Evolutionary conservation across 1,140 invertebrate genomes (phyloP).

Genomic region (Saccostrea glomerata): DNA sequence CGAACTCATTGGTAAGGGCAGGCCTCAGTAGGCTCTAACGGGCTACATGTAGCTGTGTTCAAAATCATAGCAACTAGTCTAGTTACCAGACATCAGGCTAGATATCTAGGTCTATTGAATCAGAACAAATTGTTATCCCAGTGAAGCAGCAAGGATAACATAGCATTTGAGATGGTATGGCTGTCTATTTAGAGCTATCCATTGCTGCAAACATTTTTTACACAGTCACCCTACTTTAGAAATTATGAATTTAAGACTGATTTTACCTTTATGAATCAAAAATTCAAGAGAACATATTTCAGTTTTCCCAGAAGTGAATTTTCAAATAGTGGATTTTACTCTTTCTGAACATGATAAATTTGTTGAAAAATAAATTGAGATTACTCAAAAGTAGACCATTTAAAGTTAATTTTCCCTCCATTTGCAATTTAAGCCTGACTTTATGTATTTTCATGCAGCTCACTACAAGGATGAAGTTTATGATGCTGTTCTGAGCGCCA

Average conservation of each 20-base stretch:
- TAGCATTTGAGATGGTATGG: too few relatives aligned
- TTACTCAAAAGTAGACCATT: not conserved
- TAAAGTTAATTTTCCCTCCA: not conserved
- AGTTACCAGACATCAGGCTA: too few relatives aligned
- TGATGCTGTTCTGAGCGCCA: conserved; percentile 71
- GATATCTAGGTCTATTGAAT: too few relatives aligned
- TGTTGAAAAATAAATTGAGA: not conserved
- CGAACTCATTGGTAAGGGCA: conserved; percentile 68
- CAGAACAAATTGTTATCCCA: too few relatives aligned
- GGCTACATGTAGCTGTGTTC: not conserved
- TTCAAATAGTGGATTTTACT: not conserved
- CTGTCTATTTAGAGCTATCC: too few relatives aligned
- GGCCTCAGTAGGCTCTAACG: too few relatives aligned
- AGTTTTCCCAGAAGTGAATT: too few relatives aligned
- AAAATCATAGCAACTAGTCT: too few relatives aligned
- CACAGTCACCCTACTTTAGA: too few relatives aligned
- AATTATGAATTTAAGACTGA: too few relatives aligned
- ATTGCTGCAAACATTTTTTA: too few relatives aligned
- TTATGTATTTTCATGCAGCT: conserved; percentile 57
- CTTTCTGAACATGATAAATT: not conserved
- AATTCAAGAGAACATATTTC: not conserved
- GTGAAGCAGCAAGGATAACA: too few relatives aligned
- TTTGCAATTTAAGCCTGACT: not conserved
- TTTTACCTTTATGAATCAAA: not conserved
- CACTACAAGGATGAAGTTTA: conserved; percentile 74